phyloP scores from a whole-genome alignment of 2,888 invertebrate genomes.

The Tipula helvola region DNA sequence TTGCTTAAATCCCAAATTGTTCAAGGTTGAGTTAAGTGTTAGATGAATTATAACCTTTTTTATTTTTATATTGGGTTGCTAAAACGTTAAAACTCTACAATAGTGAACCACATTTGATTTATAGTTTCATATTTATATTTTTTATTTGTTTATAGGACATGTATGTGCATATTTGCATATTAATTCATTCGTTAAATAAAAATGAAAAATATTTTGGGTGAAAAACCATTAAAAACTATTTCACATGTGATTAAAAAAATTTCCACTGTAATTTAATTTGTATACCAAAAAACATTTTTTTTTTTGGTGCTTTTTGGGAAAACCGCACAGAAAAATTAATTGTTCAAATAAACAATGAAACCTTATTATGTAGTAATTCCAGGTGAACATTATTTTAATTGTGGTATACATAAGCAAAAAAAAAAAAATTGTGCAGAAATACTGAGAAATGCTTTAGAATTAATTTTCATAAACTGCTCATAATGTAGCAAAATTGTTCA shows the following conservation, averaged over 20 bases:
- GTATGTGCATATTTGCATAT: background rate
- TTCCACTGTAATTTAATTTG: background rate
- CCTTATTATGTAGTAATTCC: background rate
- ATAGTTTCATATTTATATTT: background rate
- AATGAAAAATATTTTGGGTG: background rate
- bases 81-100: background rate
- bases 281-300: background rate
- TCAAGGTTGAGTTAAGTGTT: background rate
- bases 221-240: background rate
- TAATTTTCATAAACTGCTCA: background rate
- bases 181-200: background rate
- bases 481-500: too few species aligned
- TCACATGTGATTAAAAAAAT: background rate
- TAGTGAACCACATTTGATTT: background rate
- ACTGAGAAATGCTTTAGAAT: background rate
- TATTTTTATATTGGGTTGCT: background rate
- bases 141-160: too few species aligned
- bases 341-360: background rate
- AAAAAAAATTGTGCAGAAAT: too few species aligned
- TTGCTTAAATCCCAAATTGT: background rate
- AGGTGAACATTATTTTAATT: background rate
- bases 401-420: background rate
- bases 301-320: too few species aligned
- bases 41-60: background rate
- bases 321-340: background rate